Conservation (phyloP, 2,113 vertebrate species). For the Chaetops frenatus region DNA sequence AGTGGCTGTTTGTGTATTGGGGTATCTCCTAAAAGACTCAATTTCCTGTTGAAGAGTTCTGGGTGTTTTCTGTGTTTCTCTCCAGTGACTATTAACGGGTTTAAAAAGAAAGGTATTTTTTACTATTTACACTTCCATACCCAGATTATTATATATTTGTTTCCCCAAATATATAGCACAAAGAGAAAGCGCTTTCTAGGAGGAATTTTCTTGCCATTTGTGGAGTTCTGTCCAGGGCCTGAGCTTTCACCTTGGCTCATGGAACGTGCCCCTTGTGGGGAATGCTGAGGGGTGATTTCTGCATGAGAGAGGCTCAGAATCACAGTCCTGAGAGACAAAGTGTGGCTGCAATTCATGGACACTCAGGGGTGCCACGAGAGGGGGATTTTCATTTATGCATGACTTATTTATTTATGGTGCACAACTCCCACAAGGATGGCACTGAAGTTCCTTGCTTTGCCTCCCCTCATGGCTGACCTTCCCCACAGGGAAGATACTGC, state of each 20-base stretch:
- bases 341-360: rapidly evolving
- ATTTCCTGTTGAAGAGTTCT: background rate
- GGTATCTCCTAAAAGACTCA: background rate
- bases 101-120: background rate
- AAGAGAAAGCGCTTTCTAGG: background rate
- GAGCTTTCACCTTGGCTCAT: background rate
- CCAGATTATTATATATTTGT: background rate
- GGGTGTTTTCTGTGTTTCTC: background rate
- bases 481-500: rapidly evolving
- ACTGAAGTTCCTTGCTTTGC: background rate
- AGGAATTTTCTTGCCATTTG: background rate
- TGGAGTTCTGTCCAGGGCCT: rapidly evolving
- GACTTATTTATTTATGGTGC: background rate
- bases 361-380: background rate
- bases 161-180: background rate
- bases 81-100: background rate
- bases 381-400: rapidly evolving
- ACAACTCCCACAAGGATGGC: background rate
- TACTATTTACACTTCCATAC: background rate
- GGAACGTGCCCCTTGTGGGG: background rate
- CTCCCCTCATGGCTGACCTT: background rate
- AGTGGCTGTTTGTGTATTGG: background rate
- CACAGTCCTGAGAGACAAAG: background rate
- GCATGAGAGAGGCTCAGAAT: background rate
- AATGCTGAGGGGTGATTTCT: background rate